phyloP scores from a whole-genome alignment of 2,797 vertebrate species.

The Enteromius mattozi region DNA sequence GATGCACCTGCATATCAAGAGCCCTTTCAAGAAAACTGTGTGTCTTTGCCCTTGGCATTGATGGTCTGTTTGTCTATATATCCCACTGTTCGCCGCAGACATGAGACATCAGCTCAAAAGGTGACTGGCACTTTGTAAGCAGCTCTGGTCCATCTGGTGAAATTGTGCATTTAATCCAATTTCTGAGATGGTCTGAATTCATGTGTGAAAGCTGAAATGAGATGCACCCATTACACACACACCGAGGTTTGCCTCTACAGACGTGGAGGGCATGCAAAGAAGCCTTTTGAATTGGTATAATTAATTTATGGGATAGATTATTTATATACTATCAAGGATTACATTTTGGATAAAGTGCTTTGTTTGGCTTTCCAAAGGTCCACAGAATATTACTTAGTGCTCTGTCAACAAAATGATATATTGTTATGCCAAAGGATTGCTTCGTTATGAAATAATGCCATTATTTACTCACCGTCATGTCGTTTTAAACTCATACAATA shows the following conservation, averaged over 20 bases:
- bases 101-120: constrained; percentile 57
- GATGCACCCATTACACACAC: constrained; percentile 36
- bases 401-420: neutral
- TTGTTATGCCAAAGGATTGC: neutral
- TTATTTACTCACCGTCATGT: too few species aligned
- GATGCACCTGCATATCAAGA: constrained; percentile 15
- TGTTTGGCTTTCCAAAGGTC: constrained; percentile 32
- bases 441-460: neutral
- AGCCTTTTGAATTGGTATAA: constrained; percentile 54
- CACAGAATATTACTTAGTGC: neutral
- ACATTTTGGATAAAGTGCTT: constrained; percentile 55
- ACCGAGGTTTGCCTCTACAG: constrained; percentile 42
- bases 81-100: constrained; percentile 28
- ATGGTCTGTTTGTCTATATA: constrained; percentile 32
- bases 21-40: constrained; percentile 22
- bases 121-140: constrained; percentile 60
- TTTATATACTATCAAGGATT: constrained; percentile 59
- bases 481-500: neutral
- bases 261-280: constrained; percentile 63
- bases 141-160: constrained; percentile 57
- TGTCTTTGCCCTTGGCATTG: constrained; percentile 45
- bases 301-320: constrained; percentile 46
- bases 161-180: constrained; percentile 75
- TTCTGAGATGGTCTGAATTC: constrained; percentile 65
- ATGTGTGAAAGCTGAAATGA: constrained; percentile 67